phyloP scores from a whole-genome alignment of 2,888 invertebrate genomes.

The Platynereis dumerilii region DNA sequence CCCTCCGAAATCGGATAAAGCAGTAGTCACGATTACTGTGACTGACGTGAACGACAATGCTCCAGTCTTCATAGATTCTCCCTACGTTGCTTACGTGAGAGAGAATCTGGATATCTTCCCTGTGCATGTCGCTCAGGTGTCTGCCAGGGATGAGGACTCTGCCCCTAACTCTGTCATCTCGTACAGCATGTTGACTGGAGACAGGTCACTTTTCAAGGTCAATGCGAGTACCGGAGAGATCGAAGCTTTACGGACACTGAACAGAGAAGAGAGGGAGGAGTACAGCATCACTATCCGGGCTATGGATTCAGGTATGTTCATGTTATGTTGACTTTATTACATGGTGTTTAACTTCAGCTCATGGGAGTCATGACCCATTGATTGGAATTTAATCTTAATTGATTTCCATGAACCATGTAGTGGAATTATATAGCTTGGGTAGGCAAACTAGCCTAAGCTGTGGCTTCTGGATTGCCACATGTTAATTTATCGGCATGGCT shows the following conservation, averaged over 20 bases:
- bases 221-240: slow-evolving; percentile 66
- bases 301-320: slow-evolving; percentile 76
- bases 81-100: slow-evolving; percentile 90
- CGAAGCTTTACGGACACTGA: slow-evolving; percentile 75
- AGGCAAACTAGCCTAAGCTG: no score
- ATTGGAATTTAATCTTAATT: no score
- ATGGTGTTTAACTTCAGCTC: no score
- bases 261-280: slow-evolving; percentile 80
- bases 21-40: slow-evolving; percentile 77
- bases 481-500: no score
- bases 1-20: slow-evolving; percentile 74
- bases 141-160: slow-evolving; percentile 76
- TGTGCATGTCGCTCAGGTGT: slow-evolving; percentile 69
- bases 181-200: slow-evolving; percentile 92
- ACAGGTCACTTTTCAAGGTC: slow-evolving; percentile 79
- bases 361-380: no score
- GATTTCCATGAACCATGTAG: no score
- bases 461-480: no score
- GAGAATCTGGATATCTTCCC: slow-evolving; percentile 71
- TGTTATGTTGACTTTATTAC: slow-evolving; percentile 45
- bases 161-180: slow-evolving; percentile 76
- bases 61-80: slow-evolving; percentile 92
- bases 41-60: slow-evolving; percentile 93
- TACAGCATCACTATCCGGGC: slow-evolving; percentile 88
- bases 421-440: no score